Base-by-base conservation (phyloP, 2,797 vertebrate species). In the Tokudaia tokunoshimensis region DNA sequence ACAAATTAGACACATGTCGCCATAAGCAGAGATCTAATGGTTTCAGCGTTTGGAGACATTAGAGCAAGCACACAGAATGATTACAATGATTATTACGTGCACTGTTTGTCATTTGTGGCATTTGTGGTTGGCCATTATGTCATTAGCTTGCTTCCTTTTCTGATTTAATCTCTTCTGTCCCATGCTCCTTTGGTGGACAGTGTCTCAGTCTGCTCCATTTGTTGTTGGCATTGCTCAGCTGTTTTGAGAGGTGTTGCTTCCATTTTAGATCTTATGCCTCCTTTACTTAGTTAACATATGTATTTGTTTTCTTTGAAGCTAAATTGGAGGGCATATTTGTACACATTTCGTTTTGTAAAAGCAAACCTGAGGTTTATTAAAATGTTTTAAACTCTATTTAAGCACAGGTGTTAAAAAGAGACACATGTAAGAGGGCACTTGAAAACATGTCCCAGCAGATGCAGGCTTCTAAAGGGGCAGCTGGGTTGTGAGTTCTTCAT, bases 61-160 rank as follows among this genome's bases (percentile, higher is more conserved):
- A 89, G 72, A 95, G 13, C 74, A 93, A 88, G 75, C 59, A 84
- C 47, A 63, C 50, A 67, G 89, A 93, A 94, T 94, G 96, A 81
- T 2, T 74, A 19, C 89, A 96, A 65, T 9, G 17, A 75, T 57
- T 91, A 82, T 89, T 95, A 84, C 10, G 9, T 75, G 94, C 70
- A 67, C 94, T 92, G 95, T 94, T 97, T 98, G 97, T 81, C 91
- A 95, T 95, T 94, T 94, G 97, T 95, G 97, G 97, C 93, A 96
- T 97, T 93, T 97, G 96, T 97, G 94, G 95, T 93, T 94, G 31
- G 0, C 87, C 89, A 84, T 96, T 93, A 97, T 97, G 96, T 92
- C 96, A 96, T 96, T 94, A 96, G 94, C 72, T 91, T 95, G 97
- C 94, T 97, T 97, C 96, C 94, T 97, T 72, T 98, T 96, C 95